Conservation (phyloP, 2,113 vertebrate species). For the Brachyhypopomus gauderio region DNA sequence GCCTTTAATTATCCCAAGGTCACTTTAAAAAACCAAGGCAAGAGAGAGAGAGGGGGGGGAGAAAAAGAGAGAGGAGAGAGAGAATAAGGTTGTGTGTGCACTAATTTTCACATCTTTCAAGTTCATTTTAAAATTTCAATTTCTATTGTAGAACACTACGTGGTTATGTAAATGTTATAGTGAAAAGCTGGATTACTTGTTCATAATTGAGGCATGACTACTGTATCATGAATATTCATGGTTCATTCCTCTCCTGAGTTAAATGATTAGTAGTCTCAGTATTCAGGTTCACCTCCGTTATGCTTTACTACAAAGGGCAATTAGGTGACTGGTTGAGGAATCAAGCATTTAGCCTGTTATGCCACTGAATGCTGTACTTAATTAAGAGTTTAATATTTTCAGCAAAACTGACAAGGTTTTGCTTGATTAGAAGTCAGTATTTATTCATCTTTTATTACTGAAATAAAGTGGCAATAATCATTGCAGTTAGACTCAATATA, state of each 20-base stretch:
- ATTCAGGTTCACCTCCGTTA: conserved; percentile 35
- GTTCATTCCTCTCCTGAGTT: not conserved
- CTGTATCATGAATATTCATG: not conserved
- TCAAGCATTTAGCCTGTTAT: conserved; percentile 13
- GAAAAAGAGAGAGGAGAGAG: too few species aligned
- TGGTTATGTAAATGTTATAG: too few species aligned
- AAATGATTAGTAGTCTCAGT: conserved; percentile 12
- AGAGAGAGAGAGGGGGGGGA: too few species aligned
- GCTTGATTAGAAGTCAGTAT: conserved; percentile 7
- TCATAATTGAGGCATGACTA: not conserved
- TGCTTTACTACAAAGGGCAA: conserved; percentile 40
- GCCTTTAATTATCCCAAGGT: too few species aligned
- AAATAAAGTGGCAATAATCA: too few species aligned
- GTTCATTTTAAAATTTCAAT: too few species aligned
- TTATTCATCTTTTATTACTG: not conserved
- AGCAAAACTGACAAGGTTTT: conserved; percentile 26
- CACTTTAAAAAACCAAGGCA: too few species aligned
- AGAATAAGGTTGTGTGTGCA: too few species aligned
- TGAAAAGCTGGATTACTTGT: not conserved
- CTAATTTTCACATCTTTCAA: too few species aligned
- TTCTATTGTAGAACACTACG: too few species aligned
- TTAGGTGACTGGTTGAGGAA: conserved; percentile 32
- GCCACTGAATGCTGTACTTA: conserved; percentile 27
- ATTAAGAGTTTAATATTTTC: conserved; percentile 40
- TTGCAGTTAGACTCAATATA: too few species aligned